A percentile compares a stretch with the other conserved stretches of the same genome.
Evolutionary conservation across 2,113 vertebrate genomes (phyloP).

Genomic region (Columbina picui): DNA sequence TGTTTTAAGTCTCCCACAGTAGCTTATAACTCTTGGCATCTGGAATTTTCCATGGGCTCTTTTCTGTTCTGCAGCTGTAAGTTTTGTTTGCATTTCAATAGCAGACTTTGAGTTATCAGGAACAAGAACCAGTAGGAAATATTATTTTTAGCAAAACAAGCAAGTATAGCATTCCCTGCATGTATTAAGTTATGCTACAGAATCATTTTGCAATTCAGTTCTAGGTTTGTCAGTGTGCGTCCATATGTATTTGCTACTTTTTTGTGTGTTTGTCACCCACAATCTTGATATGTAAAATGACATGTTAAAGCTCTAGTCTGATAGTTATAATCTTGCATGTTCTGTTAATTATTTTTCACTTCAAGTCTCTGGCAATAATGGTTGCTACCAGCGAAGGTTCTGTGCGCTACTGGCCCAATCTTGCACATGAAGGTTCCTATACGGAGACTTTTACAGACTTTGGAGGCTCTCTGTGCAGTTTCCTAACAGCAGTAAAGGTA

Average conservation of each 20-base stretch:
- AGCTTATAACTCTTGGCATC: not conserved
- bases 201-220: not conserved
- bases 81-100: not conserved
- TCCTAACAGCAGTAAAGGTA: conserved; percentile 88
- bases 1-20: not conserved
- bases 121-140: not conserved
- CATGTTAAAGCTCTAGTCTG: not conserved
- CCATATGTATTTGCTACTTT: not conserved
- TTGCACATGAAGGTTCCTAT: conserved; percentile 87
- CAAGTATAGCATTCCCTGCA: fast-evolving
- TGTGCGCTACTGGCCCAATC: conserved; percentile 88
- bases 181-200: fast-evolving
- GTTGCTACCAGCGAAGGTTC: conserved; percentile 85
- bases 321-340: not conserved
- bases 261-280: not conserved
- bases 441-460: conserved; percentile 81
- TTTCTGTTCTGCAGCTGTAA: not conserved
- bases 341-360: not conserved
- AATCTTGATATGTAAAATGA: not conserved
- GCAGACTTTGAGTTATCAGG: not conserved
- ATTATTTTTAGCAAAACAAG: not conserved
- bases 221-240: not conserved
- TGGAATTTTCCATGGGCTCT: not conserved
- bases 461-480: conserved; percentile 82
- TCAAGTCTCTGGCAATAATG: conserved; percentile 84